phyloP scores from a whole-genome alignment of 2,113 vertebrate species.

The Oryzias melastigma region DNA sequence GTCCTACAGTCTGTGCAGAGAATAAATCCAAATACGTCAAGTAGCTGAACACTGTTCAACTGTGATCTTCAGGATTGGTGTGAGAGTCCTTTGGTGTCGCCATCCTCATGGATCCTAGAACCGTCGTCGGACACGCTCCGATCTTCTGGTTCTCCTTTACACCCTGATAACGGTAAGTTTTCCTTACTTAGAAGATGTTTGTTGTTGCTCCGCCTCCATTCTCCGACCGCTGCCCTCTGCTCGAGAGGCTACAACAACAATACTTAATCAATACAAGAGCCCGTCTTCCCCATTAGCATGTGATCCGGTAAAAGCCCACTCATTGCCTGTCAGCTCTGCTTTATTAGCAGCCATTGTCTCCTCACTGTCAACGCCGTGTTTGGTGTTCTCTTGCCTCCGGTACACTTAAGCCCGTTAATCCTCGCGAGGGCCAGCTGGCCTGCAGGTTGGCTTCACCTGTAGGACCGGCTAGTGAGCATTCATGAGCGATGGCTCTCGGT shows the following conservation, averaged over 20 bases:
- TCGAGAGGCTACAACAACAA: constrained; percentile 41
- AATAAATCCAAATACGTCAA: too few relatives aligned
- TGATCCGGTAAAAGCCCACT: constrained; percentile 68
- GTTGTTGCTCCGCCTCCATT: constrained; percentile 4
- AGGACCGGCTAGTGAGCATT: constrained; percentile 59
- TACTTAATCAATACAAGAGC: constrained; percentile 66
- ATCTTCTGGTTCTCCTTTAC: constrained; percentile 21
- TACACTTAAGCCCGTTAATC: constrained; percentile 81
- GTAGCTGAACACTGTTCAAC: too few relatives aligned
- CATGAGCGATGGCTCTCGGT: constrained; percentile 49
- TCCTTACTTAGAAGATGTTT: too few relatives aligned
- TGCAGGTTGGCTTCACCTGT: constrained; percentile 67
- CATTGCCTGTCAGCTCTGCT: constrained; percentile 48
- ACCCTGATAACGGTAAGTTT: constrained; percentile 38
- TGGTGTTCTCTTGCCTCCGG: constrained; percentile 71
- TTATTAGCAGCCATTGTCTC: constrained; percentile 68
- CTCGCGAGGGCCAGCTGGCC: constrained; percentile 59
- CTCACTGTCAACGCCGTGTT: constrained; percentile 66
- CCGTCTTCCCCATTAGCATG: constrained; percentile 30
- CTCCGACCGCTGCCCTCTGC: constrained; percentile 8
- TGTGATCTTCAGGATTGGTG: constrained; percentile 32
- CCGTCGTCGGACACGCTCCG: constrained; percentile 40
- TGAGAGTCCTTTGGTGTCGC: constrained; percentile 52
- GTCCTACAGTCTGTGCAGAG: too few relatives aligned
- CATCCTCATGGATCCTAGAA: constrained; percentile 65